Evolutionary conservation across 2,888 invertebrate genomes (phyloP), one percentile per base, ranked within the genome.

Genomic region (Synergus laeviventris): DNA sequence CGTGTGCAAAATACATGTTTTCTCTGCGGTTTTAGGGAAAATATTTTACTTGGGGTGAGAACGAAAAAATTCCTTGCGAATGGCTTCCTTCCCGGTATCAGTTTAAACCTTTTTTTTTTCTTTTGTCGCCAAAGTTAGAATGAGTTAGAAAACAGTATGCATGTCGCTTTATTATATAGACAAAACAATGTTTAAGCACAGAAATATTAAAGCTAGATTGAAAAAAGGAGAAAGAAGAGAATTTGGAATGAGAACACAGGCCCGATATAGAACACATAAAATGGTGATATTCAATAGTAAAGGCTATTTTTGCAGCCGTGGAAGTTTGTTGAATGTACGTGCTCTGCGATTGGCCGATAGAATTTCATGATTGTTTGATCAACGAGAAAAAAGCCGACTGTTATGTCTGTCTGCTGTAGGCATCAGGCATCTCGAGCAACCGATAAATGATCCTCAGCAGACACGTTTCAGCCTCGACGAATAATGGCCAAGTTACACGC

Each of bases 371-470:
- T 54, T 70, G 70, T 70, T 70, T 70, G 70, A 70, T 70, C 70
- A 70, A 31, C 49, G 49, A 49, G 49, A 7, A 49, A 70, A 70
- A 70, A 70, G 49, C 49, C 70, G 45, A 49, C 49, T 70, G 70
- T 70, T 70, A 49, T 70, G 70, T 36, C 49, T 70, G 66, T 21
- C 12, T 70, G 45, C 49, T 49, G 31, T 24, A 45, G n/a, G 49
- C 49, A 70, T 36, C 36, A 16, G 31, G 49, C 66, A 70, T 70
- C 24, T 70, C 24, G 66, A 54, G 70, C 36, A 70, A 49, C 70
- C n/a, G 70, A 70, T 54, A 70, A 70, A 70, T 70, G 70, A 70
- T 70, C 36, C 49, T 70, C n/a, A 70, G 36, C 70, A 70, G 70
- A 70, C 24, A 59, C 66, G 42, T 70, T 70, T 66, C 31, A 49